Conservation (phyloP, 37 sponge, comb jelly and placozoan species). For the Petrosia ficiformis region DNA sequence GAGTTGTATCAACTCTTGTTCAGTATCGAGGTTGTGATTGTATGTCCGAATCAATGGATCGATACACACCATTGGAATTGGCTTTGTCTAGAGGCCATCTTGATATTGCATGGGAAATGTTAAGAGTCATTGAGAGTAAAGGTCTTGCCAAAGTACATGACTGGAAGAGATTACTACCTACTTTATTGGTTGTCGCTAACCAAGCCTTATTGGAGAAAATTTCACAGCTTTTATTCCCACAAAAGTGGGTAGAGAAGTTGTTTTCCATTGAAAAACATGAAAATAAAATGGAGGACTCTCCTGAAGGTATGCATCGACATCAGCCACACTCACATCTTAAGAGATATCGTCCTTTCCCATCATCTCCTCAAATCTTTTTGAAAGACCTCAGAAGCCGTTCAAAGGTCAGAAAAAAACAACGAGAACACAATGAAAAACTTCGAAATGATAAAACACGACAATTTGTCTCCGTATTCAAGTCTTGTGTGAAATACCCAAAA, state of each 20-base stretch:
- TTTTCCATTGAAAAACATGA: too few relatives aligned
- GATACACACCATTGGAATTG: slow-evolving; percentile 3
- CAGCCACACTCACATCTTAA: too few relatives aligned
- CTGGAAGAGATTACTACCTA: background rate
- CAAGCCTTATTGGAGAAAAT: background rate
- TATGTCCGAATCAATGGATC: background rate
- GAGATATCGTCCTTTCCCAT: too few relatives aligned
- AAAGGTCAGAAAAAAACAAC: too few relatives aligned
- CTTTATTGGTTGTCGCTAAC: background rate
- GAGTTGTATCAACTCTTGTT: slow-evolving; percentile 10
- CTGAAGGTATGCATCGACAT: too few relatives aligned
- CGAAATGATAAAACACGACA: too few relatives aligned
- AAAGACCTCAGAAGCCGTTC: too few relatives aligned
- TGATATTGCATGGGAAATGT: background rate
- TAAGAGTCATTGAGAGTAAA: background rate
- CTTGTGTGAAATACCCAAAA: too few relatives aligned
- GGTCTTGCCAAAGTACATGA: background rate
- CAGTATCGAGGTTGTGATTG: background rate
- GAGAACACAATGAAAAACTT: too few relatives aligned
- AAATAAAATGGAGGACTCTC: too few relatives aligned
- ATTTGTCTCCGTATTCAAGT: too few relatives aligned
- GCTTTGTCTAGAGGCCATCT: background rate
- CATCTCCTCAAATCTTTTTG: background rate
- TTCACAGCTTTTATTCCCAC: background rate
- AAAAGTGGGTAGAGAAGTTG: background rate